These are phyloP conservation scores for Drosophila eohydei DNA, from an alignment of 2,888 invertebrate species.

Conservation along the genomic window DNA sequence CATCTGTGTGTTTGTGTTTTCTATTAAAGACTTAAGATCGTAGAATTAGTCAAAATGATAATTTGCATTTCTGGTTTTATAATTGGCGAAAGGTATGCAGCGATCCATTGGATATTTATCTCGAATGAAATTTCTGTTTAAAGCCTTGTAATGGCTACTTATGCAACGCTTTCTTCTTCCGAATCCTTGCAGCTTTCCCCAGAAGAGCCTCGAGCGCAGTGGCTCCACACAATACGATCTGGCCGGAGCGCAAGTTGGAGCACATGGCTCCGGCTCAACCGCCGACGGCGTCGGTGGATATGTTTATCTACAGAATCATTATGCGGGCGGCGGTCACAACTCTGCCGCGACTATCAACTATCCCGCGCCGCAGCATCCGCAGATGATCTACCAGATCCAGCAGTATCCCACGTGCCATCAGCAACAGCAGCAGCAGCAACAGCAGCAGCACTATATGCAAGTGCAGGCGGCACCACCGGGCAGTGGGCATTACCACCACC, in stretches of 20 bases:
- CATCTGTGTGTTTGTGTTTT: constrained; percentile 18
- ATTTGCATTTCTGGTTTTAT: constrained; percentile 88
- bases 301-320: constrained; percentile 85
- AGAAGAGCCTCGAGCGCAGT: constrained; percentile 84
- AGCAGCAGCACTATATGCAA: constrained; percentile 67
- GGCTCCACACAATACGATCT: constrained; percentile 84
- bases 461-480: constrained; percentile 43
- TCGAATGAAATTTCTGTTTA: constrained; percentile 31
- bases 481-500: constrained; percentile 66
- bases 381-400: constrained; percentile 81
- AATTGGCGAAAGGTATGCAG: constrained; percentile 86
- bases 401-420: constrained; percentile 84
- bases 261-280: constrained; percentile 71
- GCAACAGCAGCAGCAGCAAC: constrained; percentile 73
- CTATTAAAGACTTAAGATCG: constrained; percentile 13
- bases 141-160: constrained; percentile 3
- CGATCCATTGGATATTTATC: neutral
- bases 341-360: constrained; percentile 73
- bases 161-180: constrained; percentile 6
- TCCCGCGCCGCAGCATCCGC: constrained; percentile 78
- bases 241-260: constrained; percentile 63
- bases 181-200: constrained; percentile 83
- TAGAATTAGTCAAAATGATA: constrained; percentile 85
- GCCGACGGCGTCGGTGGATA: constrained; percentile 81
- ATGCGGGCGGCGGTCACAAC: constrained; percentile 77